Evolutionary conservation across 2,888 invertebrate species (phyloP).

Genomic region (Alloscopus bannaensis): DNA sequence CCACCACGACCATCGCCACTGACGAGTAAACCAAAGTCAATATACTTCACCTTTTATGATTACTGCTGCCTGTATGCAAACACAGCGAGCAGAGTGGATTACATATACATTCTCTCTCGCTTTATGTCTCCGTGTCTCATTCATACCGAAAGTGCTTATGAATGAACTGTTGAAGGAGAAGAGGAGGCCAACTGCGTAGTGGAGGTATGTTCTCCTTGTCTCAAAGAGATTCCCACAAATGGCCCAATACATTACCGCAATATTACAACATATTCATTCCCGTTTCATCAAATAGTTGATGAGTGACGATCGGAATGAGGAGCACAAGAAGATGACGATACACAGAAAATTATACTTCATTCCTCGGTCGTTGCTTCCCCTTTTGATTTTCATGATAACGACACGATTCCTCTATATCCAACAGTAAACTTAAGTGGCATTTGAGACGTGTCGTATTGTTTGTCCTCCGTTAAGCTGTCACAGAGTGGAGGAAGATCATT

Average conservation of each 20-base stretch:
- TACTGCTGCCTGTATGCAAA: conserved; percentile 49
- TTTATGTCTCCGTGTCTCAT: neutral
- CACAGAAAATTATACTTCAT: too few species aligned
- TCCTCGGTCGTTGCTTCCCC: conserved; percentile 18
- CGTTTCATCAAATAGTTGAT: conserved; percentile 9
- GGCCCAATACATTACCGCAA: conserved; percentile 36
- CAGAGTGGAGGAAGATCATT: conserved; percentile 37
- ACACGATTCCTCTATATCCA: neutral
- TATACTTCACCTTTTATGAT: conserved; percentile 58
- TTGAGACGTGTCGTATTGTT: too few species aligned
- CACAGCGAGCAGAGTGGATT: conserved; percentile 26
- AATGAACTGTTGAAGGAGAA: conserved; percentile 1
- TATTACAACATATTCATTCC: conserved; percentile 13
- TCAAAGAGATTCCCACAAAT: conserved; percentile 28
- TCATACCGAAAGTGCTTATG: conserved; percentile 13
- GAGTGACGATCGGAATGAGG: conserved; percentile 21
- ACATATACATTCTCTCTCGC: neutral
- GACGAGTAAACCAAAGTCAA: neutral
- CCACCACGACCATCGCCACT: conserved; percentile 19
- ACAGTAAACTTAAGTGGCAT: too few species aligned
- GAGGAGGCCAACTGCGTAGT: neutral
- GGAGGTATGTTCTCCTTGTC: conserved; percentile 4
- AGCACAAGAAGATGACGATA: conserved; percentile 3
- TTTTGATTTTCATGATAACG: conserved; percentile 5
- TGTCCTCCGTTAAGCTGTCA: neutral